Conservation (phyloP, 2,888 invertebrate species). For the Drymonia ruficornis region DNA sequence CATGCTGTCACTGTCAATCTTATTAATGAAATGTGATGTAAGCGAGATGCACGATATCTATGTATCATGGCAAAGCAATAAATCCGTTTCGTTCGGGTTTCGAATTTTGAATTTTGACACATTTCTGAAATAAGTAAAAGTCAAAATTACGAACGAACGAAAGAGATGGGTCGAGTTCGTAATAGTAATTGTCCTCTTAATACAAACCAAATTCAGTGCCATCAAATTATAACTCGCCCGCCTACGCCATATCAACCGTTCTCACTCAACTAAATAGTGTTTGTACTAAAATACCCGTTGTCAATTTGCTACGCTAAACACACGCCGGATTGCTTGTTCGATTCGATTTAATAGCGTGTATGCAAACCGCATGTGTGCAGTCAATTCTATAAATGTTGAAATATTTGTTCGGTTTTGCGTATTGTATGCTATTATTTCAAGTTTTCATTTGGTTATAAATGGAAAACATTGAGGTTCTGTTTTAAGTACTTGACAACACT, state of each 20-base stretch:
- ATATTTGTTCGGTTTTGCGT: background rate
- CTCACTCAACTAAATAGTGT: constrained; percentile 2
- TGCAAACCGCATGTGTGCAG: constrained; percentile 13
- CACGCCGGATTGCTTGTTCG: background rate
- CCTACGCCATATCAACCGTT: background rate
- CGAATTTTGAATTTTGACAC: too few relatives aligned
- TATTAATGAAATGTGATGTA: too few relatives aligned
- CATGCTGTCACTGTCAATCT: too few relatives aligned
- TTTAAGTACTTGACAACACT: too few relatives aligned
- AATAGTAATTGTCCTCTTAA: too few relatives aligned
- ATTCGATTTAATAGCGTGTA: constrained; percentile 4
- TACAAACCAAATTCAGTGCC: background rate
- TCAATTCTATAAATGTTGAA: constrained; percentile 7
- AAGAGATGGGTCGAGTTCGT: too few relatives aligned
- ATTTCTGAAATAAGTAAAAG: too few relatives aligned
- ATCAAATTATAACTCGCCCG: background rate
- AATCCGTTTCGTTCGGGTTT: too few relatives aligned
- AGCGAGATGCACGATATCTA: too few relatives aligned
- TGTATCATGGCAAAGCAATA: too few relatives aligned
- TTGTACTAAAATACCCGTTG: constrained; percentile 1
- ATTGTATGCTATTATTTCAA: background rate
- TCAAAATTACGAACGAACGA: too few relatives aligned
- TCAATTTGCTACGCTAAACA: constrained; percentile 3
- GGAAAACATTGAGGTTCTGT: too few relatives aligned
- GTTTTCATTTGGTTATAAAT: background rate